Evolutionary conservation across 1,140 invertebrate genomes (phyloP).

Genomic region (Heliconius melpomene): DNA sequence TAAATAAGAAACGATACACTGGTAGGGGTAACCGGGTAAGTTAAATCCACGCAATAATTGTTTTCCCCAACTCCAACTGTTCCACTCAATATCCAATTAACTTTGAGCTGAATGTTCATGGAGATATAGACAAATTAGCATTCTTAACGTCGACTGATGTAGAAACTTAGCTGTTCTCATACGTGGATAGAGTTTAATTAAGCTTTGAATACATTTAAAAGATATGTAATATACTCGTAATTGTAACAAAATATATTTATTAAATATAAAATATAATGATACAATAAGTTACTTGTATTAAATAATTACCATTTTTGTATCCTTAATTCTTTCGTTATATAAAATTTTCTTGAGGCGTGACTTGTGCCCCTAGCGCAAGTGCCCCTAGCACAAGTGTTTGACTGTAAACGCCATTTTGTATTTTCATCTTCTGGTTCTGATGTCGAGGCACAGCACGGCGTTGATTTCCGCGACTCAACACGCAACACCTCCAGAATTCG

Average conservation of each 20-base stretch:
- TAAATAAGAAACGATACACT: background rate
- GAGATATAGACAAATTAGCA: constrained; percentile 26
- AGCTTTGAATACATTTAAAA: background rate
- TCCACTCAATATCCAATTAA: constrained; percentile 37
- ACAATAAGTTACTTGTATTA: too few species aligned
- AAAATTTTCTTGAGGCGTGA: too few species aligned
- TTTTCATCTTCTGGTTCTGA: too few species aligned
- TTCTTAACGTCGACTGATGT: constrained; percentile 22
- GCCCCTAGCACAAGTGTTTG: too few species aligned
- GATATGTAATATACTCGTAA: background rate
- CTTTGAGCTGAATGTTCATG: constrained; percentile 27
- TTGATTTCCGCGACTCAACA: too few species aligned
- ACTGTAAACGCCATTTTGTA: too few species aligned
- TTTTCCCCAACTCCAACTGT: constrained; percentile 30
- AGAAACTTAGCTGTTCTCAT: constrained; percentile 5
- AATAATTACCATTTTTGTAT: too few species aligned
- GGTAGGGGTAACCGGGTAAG: constrained; percentile 24
- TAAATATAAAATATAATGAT: background rate
- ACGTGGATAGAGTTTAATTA: constrained; percentile 2
- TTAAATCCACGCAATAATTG: constrained; percentile 38
- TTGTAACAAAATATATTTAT: background rate
- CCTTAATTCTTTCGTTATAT: too few species aligned
- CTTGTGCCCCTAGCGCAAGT: too few species aligned
- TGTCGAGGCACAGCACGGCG: too few species aligned
- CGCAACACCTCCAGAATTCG: too few species aligned